Base-by-base conservation (phyloP, 1,140 invertebrate species). In the Drosophila tsacasi region DNA sequence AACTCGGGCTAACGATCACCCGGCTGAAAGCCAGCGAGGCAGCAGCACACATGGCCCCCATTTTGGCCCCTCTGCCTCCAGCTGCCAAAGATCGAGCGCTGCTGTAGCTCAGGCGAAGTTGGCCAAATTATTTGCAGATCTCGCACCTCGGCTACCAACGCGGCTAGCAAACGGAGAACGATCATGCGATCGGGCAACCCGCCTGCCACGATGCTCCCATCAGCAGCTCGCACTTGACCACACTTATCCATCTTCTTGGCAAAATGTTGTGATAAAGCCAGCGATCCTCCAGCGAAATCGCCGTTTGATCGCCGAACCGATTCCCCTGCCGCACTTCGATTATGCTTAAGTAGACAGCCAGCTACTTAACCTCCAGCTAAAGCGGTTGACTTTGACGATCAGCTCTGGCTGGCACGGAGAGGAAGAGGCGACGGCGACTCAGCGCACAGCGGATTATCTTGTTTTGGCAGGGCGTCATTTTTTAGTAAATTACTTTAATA, bases 401-500 rank as follows among this genome's bases (percentile, higher is more conserved):
- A 40, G 50, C 78, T 60, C 30, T 23, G n/a, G 40, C 40, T 60
- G 37, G 32, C 12, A 13, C 21, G 23, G 32, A 58, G 39, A 27
- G 46, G 61, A 35, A 52, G 55, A 57, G 37, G 42, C 27, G 44
- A 42, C n/a, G 55, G 27, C 12, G 52, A 55, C 32, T 55, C 32
- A 37, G 52, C 8, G 19, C 19, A 37, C 52, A 37, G 66, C 58
- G 62, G 78, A 81, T 78, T 84, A 82, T 75, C 81, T 83, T 62
- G 75, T 86, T 85, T 86, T 73, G 66, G 79, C 63, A 64, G 83
- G 83, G 83, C 83, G 83, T 86, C 76, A 83, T 81, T 80, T 79
- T 52, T 84, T 81, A 82, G 81, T 91, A 90, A 90, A 90, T 90
- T 90, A 90, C 85, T 90, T 90, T 90, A 90, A 90, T 90, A 82